These are phyloP conservation scores for Bombylius major DNA, from an alignment of 2,888 invertebrate genomes.

Conservation along the genomic window DNA sequence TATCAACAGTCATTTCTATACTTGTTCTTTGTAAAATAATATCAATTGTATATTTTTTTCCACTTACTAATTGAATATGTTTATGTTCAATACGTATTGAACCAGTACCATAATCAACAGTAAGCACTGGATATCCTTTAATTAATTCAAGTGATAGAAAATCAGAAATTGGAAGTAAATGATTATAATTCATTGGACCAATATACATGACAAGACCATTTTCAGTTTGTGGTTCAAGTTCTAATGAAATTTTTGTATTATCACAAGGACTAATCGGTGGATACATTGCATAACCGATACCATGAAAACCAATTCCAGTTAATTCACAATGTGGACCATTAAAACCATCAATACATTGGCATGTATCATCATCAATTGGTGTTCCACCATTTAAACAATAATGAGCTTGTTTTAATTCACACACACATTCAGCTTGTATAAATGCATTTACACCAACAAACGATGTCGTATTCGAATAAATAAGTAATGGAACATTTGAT, in stretches of 20 bases:
- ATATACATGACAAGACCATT: constrained; percentile 83
- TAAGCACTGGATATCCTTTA: constrained; percentile 69
- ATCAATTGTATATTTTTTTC: constrained; percentile 77
- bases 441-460: constrained; percentile 86
- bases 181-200: constrained; percentile 63
- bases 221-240: constrained; percentile 61
- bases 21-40: constrained; percentile 51
- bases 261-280: constrained; percentile 76
- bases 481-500: constrained; percentile 60
- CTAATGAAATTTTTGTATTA: constrained; percentile 66
- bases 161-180: constrained; percentile 57
- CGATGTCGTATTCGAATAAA: constrained; percentile 86
- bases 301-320: constrained; percentile 73
- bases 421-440: constrained; percentile 66
- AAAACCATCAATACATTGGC: constrained; percentile 67
- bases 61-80: constrained; percentile 64
- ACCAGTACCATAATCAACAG: constrained; percentile 80
- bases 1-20: constrained; percentile 68
- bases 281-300: constrained; percentile 90
- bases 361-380: constrained; percentile 46
- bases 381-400: constrained; percentile 68
- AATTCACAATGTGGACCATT: constrained; percentile 86
- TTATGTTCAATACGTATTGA: constrained; percentile 56
- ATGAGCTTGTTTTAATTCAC: constrained; percentile 37
- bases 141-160: constrained; percentile 81